Evolutionary conservation across 1,140 invertebrate species (phyloP).

Genomic region (Trichonephila clavipes): DNA sequence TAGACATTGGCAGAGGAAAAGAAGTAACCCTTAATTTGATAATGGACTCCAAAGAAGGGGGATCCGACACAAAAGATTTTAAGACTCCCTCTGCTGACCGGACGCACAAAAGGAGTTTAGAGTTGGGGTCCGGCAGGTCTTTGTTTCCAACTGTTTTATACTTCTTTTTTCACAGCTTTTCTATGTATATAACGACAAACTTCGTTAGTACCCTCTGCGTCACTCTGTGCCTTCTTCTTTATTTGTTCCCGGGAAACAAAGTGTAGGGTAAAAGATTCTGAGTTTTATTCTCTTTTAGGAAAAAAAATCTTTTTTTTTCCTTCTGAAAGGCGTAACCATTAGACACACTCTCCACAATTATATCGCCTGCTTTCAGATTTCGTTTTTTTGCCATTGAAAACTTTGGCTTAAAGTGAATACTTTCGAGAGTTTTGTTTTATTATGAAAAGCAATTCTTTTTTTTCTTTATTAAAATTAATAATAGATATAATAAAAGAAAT

Average conservation of each 20-base stretch:
- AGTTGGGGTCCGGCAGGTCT: conserved; percentile 51
- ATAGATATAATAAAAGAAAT: no score
- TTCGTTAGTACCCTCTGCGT: conserved; percentile 53
- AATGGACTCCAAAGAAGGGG: conserved; percentile 52
- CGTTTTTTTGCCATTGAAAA: background rate
- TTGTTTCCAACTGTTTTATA: conserved; percentile 70
- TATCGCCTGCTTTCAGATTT: background rate
- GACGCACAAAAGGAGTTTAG: conserved; percentile 45
- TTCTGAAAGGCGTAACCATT: background rate
- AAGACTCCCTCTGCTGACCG: conserved; percentile 57
- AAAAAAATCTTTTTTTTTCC: background rate
- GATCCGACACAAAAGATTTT: conserved; percentile 53
- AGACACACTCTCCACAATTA: background rate
- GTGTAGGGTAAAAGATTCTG: background rate
- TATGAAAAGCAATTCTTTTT: no score
- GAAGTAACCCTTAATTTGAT: conserved; percentile 63
- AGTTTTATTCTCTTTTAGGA: background rate
- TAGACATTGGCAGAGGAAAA: background rate
- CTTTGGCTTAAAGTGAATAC: background rate
- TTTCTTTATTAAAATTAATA: no score
- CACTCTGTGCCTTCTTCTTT: background rate
- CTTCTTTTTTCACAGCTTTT: conserved; percentile 18
- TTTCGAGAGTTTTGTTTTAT: no score
- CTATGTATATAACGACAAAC: conserved; percentile 69
- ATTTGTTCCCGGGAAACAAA: conserved; percentile 45